phyloP scores from a whole-genome alignment of 2,113 vertebrate species.

The Mormyrus lacerda region DNA sequence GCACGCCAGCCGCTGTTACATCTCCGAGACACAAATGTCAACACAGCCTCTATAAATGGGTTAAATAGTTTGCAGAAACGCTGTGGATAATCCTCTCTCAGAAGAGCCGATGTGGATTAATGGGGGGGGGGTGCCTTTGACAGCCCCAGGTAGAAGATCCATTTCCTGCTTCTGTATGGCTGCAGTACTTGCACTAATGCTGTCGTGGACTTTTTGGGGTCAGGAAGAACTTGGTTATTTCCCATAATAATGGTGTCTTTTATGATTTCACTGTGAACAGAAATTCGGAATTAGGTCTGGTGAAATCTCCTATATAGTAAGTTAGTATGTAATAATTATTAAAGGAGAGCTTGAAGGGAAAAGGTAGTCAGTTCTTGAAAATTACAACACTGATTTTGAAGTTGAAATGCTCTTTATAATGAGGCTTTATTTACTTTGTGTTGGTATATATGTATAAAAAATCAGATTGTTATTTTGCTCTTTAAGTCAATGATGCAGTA shows the following conservation, averaged over 20 bases:
- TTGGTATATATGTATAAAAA: neutral
- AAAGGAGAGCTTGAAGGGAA: neutral
- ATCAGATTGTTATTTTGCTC: neutral
- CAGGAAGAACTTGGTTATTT: neutral
- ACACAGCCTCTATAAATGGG: neutral
- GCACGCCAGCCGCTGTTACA: neutral
- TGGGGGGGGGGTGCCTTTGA: neutral
- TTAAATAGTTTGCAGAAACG: neutral
- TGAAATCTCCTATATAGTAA: neutral
- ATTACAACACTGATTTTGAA: neutral
- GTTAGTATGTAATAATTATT: neutral
- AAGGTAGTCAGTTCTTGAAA: neutral
- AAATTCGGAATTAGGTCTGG: neutral
- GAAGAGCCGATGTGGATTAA: neutral
- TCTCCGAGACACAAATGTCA: neutral
- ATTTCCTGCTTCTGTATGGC: neutral
- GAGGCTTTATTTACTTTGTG: neutral
- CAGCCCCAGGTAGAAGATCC: neutral
- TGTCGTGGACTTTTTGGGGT: neutral
- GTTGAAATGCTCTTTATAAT: neutral
- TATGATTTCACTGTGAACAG: neutral
- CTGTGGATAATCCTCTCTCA: slow-evolving; percentile 6
- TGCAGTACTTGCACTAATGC: neutral
- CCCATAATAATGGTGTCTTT: neutral
- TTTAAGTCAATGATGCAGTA: neutral